A percentile compares a stretch with the other conserved stretches of the same genome.
These are phyloP conservation scores for Heliocidaris erythrogramma DNA, from an alignment of 35 echinoderm and acorn worm species.

Conservation along the genomic window DNA sequence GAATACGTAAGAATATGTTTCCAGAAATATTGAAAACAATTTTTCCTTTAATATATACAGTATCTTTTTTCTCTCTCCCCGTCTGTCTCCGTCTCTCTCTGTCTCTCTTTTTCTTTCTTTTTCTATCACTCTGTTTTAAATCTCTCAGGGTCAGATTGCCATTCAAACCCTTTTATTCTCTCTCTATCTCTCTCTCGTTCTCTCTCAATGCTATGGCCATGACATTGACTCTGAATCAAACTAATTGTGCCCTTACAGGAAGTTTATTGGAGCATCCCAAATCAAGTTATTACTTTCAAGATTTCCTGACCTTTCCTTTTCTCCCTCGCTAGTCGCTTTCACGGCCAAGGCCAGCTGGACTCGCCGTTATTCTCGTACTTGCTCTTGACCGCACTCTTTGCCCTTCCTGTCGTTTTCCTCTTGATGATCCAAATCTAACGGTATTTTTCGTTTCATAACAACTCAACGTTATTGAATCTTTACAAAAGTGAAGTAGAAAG, in stretches of 20 bases:
- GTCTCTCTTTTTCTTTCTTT: too few species aligned
- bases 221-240: conserved; percentile 8
- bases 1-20: too few species aligned
- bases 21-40: too few species aligned
- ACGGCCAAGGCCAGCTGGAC: background rate
- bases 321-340: background rate
- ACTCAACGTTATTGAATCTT: background rate
- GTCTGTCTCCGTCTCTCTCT: too few species aligned
- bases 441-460: background rate
- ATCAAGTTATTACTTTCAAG: conserved; percentile 35
- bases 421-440: background rate
- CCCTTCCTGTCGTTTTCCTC: background rate
- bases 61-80: too few species aligned
- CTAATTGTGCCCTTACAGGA: conserved; percentile 17
- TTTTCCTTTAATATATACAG: too few species aligned
- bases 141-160: too few species aligned
- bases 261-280: conserved; percentile 30
- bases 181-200: background rate
- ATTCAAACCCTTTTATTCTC: background rate
- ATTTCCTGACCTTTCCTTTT: conserved; percentile 9
- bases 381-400: background rate
- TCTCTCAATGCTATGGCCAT: background rate
- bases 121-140: too few species aligned
- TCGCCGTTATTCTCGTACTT: conserved; percentile 1
- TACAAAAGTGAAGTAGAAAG: background rate